A percentile compares a stretch with the other conserved stretches of the same genome.
Conservation (phyloP, 2,797 vertebrate genomes). For the Lagocephalus sceleratus region DNA sequence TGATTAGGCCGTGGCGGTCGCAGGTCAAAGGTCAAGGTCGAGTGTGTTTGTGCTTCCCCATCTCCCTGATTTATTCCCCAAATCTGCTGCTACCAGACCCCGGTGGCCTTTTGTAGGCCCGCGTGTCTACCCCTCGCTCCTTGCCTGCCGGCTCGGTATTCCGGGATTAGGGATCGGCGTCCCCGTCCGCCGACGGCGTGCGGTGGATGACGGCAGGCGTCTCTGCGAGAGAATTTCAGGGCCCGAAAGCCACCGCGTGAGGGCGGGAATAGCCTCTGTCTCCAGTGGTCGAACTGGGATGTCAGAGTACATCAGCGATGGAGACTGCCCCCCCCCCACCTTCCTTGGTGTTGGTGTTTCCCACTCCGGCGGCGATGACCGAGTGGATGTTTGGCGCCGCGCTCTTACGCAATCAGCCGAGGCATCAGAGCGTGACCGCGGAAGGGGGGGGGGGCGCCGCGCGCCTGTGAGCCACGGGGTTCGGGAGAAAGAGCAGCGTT, state of each 20-base stretch:
- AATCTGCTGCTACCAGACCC: conserved; percentile 30
- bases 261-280: background rate
- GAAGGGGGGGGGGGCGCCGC: conserved; percentile 23
- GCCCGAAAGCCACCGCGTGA: background rate
- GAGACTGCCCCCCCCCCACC: background rate
- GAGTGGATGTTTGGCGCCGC: conserved; percentile 40
- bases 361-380: conserved; percentile 18
- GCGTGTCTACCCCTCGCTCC: background rate
- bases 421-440: conserved; percentile 33
- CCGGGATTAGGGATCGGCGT: conserved; percentile 41
- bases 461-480: background rate
- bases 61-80: background rate
- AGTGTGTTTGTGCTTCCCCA: background rate
- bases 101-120: conserved; percentile 21
- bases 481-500: background rate
- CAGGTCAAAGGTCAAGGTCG: too few relatives aligned
- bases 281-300: background rate
- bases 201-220: background rate
- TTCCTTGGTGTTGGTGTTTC: conserved; percentile 22
- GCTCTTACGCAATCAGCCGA: conserved; percentile 56
- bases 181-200: conserved; percentile 37
- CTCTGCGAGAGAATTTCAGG: background rate
- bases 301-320: conserved; percentile 8
- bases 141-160: conserved; percentile 20
- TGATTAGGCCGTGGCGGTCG: too few relatives aligned